Evolutionary conservation across 1,140 invertebrate genomes (phyloP).

Genomic region (Scylla paramamosain): DNA sequence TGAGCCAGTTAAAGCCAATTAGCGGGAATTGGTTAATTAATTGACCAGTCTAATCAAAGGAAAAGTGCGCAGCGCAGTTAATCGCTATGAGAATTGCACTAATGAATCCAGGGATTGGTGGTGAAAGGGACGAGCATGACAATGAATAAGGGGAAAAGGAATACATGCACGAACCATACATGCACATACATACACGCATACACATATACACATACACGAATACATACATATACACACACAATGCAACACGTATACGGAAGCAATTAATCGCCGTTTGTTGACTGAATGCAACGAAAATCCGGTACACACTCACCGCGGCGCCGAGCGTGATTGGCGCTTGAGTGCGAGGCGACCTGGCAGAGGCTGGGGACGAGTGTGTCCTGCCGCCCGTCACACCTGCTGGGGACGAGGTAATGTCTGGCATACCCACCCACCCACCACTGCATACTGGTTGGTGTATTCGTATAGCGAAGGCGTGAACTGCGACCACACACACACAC

Average conservation of each 20-base stretch:
- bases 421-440: too few species aligned
- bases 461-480: too few species aligned
- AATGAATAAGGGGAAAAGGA: too few species aligned
- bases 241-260: not conserved
- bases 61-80: not conserved
- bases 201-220: too few species aligned
- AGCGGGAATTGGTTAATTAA: constrained; percentile 6
- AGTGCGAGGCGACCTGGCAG: not conserved
- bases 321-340: not conserved
- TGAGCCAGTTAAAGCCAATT: not conserved
- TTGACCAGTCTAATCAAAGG: constrained; percentile 11
- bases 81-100: constrained; percentile 22
- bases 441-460: too few species aligned
- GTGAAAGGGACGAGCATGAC: too few species aligned
- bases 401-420: not conserved
- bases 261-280: not conserved
- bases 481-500: too few species aligned
- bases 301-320: not conserved
- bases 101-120: not conserved
- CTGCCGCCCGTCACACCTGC: not conserved
- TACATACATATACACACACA: too few species aligned
- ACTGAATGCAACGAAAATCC: not conserved
- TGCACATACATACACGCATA: too few species aligned
- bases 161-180: too few species aligned
- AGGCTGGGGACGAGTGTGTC: not conserved